Conservation (phyloP, 2,888 invertebrate genomes). For the Dolichopus griseipennis region DNA sequence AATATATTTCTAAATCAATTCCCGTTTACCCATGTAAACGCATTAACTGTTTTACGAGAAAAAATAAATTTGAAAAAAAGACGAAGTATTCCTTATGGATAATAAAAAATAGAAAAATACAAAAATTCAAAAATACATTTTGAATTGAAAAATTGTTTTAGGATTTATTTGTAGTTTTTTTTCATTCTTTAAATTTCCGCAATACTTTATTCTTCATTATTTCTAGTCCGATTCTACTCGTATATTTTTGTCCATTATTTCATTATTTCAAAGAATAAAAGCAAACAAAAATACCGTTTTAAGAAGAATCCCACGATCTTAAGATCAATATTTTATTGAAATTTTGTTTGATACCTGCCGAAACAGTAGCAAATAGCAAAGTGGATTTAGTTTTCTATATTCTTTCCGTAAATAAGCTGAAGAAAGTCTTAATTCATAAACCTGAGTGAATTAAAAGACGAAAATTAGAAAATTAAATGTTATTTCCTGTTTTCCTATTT, state of each 20-base stretch:
- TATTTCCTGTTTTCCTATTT: not conserved
- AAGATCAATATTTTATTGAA: not conserved
- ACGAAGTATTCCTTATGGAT: too few relatives aligned
- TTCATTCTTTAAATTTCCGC: not conserved
- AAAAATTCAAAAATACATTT: not conserved
- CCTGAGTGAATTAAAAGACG: too few relatives aligned
- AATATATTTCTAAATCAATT: too few relatives aligned
- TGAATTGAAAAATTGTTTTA: not conserved
- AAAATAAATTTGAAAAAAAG: too few relatives aligned
- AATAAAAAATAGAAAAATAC: too few relatives aligned
- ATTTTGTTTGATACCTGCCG: not conserved
- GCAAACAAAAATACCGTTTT: not conserved
- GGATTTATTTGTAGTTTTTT: not conserved
- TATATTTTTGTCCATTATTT: not conserved
- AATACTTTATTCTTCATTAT: not conserved
- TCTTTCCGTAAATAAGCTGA: too few relatives aligned
- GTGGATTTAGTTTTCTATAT: not conserved
- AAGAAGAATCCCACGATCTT: conserved; percentile 1
- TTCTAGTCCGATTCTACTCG: not conserved
- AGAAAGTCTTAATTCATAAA: not conserved
- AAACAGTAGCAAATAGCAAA: not conserved
- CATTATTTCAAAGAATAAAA: not conserved
- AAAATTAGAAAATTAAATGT: not conserved
- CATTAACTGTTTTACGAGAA: too few relatives aligned
- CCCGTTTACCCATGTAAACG: too few relatives aligned